These are phyloP conservation scores for Hydraecia micacea DNA, from an alignment of 2,888 invertebrate species.

Conservation along the genomic window DNA sequence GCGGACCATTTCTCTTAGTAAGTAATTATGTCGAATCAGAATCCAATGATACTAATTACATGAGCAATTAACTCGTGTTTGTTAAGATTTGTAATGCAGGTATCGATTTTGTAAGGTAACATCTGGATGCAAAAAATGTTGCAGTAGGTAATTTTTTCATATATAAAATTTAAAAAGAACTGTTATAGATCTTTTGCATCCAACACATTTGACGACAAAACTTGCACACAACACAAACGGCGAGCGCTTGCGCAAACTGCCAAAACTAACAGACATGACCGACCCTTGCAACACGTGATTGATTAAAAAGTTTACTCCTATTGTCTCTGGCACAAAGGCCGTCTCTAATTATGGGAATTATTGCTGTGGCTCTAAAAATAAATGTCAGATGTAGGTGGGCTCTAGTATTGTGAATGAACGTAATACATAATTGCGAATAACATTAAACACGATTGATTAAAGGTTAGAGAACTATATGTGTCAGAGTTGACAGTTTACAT, in stretches of 20 bases:
- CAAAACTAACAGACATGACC: slow-evolving; percentile 75
- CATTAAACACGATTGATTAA: slow-evolving; percentile 53
- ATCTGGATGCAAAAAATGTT: not conserved
- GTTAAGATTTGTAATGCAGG: not conserved
- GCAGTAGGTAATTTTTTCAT: not conserved
- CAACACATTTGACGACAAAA: slow-evolving; percentile 35
- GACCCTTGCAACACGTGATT: slow-evolving; percentile 78
- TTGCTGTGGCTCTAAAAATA: slow-evolving; percentile 68
- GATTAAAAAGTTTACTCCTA: slow-evolving; percentile 85
- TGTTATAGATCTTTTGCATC: not conserved
- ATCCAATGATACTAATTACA: slow-evolving; percentile 22
- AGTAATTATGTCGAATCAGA: slow-evolving; percentile 31
- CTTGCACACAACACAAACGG: slow-evolving; percentile 57
- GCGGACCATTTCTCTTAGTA: slow-evolving; percentile 30
- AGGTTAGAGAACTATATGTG: slow-evolving; percentile 40
- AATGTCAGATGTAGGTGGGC: slow-evolving; percentile 69
- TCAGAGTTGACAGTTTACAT: slow-evolving; percentile 47
- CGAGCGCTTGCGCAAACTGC: slow-evolving; percentile 73
- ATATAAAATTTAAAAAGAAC: not conserved
- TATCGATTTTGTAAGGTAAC: not conserved
- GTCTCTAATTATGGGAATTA: slow-evolving; percentile 80
- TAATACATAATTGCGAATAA: slow-evolving; percentile 47
- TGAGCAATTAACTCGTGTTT: slow-evolving; percentile 12
- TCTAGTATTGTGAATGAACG: slow-evolving; percentile 59
- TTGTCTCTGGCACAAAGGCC: slow-evolving; percentile 82